These are phyloP conservation scores for Diadumene lineata DNA, from an alignment of 92 coral and sea anemone species.

Conservation along the genomic window DNA sequence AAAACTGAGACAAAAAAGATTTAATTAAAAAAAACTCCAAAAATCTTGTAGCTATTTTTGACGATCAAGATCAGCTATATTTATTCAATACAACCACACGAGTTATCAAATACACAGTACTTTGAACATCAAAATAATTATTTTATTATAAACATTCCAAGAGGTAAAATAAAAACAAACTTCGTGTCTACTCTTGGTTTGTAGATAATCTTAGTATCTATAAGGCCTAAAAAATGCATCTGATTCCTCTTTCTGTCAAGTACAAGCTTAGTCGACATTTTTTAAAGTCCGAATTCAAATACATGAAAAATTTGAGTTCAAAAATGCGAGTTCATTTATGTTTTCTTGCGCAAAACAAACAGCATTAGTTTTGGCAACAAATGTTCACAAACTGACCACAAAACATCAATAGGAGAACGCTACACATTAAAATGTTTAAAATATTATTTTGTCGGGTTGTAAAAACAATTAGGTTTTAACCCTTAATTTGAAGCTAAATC, in stretches of 20 bases:
- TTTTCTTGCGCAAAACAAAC: constrained; percentile 10
- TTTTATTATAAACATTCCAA: constrained; percentile 6
- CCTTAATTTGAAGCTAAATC: not conserved
- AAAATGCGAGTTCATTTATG: constrained; percentile 1
- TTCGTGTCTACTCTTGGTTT: constrained; percentile 4
- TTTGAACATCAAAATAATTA: constrained; percentile 13
- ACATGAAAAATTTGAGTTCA: not conserved
- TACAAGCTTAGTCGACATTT: not conserved
- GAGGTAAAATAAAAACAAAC: not conserved
- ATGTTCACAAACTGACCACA: not conserved
- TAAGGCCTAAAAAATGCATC: no score
- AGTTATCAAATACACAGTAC: constrained; percentile 8
- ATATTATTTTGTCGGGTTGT: no score
- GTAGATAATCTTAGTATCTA: no score
- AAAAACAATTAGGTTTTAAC: no score
- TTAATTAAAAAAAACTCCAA: not conserved
- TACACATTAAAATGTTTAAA: constrained; percentile 2
- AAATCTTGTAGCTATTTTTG: not conserved
- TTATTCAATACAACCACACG: constrained; percentile 8
- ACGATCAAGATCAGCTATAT: not conserved
- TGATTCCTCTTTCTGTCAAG: no score
- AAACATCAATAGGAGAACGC: not conserved
- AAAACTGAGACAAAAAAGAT: not conserved
- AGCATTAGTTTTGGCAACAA: constrained; percentile 5
- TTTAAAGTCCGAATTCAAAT: not conserved